phyloP scores from a whole-genome alignment of 1,140 invertebrate species.

The Drosophila kohkoa region DNA sequence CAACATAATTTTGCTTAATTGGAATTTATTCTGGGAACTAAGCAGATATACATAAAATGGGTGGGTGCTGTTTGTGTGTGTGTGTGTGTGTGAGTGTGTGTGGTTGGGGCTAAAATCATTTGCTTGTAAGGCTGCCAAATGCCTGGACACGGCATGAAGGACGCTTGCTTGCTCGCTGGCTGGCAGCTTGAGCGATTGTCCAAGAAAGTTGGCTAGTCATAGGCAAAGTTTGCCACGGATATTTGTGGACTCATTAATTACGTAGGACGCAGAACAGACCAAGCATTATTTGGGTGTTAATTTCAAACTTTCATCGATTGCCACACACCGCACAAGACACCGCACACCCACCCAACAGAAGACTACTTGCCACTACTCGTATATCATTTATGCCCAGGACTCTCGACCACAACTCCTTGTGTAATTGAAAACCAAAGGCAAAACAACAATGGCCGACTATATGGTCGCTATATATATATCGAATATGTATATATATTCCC shows the following conservation, averaged over 20 bases:
- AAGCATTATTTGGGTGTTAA: slow-evolving; percentile 72
- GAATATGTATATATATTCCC: background rate
- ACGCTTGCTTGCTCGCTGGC: background rate
- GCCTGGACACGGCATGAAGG: slow-evolving; percentile 17
- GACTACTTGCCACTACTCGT: background rate
- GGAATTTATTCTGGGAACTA: slow-evolving; percentile 46
- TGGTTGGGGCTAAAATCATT: slow-evolving; percentile 64
- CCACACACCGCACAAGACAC: slow-evolving; percentile 25
- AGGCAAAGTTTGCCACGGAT: slow-evolving; percentile 67
- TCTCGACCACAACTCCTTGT: slow-evolving; percentile 49
- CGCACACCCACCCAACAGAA: slow-evolving; percentile 14
- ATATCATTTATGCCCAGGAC: slow-evolving; percentile 39
- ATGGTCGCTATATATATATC: slow-evolving; percentile 14
- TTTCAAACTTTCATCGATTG: slow-evolving; percentile 80
- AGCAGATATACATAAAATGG: background rate
- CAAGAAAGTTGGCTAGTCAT: slow-evolving; percentile 58
- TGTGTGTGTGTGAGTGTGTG: background rate
- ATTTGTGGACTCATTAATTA: slow-evolving; percentile 78
- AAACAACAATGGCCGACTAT: slow-evolving; percentile 66
- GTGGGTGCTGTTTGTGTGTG: background rate
- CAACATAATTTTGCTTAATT: slow-evolving; percentile 52
- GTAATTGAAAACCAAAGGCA: slow-evolving; percentile 77
- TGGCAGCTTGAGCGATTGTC: slow-evolving; percentile 74
- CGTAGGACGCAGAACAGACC: slow-evolving; percentile 45
- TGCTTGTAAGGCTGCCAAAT: slow-evolving; percentile 71